phyloP scores from a whole-genome alignment of 1,140 invertebrate genomes.

The Bombus waltoni region DNA sequence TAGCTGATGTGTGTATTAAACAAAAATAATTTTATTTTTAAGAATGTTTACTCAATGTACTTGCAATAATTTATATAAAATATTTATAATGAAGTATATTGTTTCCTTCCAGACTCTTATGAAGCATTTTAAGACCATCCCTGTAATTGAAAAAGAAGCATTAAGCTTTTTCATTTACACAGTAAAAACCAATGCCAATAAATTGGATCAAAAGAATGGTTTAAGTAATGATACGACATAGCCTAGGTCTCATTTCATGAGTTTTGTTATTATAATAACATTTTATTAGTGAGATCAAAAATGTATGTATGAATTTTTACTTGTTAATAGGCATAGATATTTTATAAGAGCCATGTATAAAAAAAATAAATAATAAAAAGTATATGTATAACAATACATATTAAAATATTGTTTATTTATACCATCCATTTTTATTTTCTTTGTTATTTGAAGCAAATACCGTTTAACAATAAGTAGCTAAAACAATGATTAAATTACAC shows the following conservation, averaged over 20 bases:
- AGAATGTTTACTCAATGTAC: too few relatives aligned
- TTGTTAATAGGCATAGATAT: slow-evolving; percentile 70
- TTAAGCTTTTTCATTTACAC: slow-evolving; percentile 98
- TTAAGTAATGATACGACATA: slow-evolving; percentile 86
- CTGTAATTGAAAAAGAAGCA: slow-evolving; percentile 96
- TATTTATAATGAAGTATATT: neutral
- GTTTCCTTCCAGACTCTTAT: slow-evolving; percentile 89
- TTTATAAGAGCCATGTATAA: slow-evolving; percentile 70
- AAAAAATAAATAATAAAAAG: slow-evolving; percentile 15
- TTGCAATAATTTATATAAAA: neutral
- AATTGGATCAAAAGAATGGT: slow-evolving; percentile 94
- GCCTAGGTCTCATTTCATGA: slow-evolving; percentile 58
- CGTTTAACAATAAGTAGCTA: neutral
- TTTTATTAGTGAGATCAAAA: slow-evolving; percentile 65
- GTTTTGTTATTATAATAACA: slow-evolving; percentile 62
- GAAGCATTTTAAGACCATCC: slow-evolving; percentile 97
- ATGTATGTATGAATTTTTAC: slow-evolving; percentile 68
- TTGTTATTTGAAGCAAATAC: neutral
- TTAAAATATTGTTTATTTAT: slow-evolving; percentile 9
- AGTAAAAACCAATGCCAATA: slow-evolving; percentile 96
- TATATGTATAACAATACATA: slow-evolving; percentile 43
- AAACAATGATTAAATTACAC: neutral
- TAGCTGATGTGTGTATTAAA: slow-evolving; percentile 93
- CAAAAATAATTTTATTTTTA: neutral
- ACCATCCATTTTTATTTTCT: neutral